These are phyloP conservation scores for Chrysomela aeneicollis DNA, from an alignment of 2,888 invertebrate species.

Conservation along the genomic window DNA sequence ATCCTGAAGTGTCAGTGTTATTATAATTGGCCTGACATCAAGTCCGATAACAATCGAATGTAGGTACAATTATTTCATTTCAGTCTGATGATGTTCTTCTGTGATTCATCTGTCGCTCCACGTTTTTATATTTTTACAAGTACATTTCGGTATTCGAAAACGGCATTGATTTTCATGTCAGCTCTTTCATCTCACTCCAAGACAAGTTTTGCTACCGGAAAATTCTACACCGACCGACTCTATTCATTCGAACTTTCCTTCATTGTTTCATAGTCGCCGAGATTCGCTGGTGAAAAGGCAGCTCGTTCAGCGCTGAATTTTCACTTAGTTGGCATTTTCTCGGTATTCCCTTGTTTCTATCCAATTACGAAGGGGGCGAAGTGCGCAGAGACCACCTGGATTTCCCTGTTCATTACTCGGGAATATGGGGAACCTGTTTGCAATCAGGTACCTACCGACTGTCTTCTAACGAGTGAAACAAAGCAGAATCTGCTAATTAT, in stretches of 20 bases:
- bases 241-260: slow-evolving; percentile 36
- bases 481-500: background rate
- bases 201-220: slow-evolving; percentile 24
- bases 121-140: background rate
- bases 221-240: slow-evolving; percentile 28
- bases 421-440: background rate
- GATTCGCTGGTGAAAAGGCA: slow-evolving; percentile 35
- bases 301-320: slow-evolving; percentile 36
- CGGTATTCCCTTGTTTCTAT: slow-evolving; percentile 31
- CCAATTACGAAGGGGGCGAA: slow-evolving; percentile 33
- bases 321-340: slow-evolving; percentile 39
- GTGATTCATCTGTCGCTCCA: background rate
- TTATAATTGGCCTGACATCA: no score
- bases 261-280: slow-evolving; percentile 43
- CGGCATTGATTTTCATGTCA: slow-evolving; percentile 13
- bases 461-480: background rate
- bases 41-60: no score
- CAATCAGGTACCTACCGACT: background rate
- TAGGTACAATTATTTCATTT: no score
- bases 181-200: slow-evolving; percentile 12
- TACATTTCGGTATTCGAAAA: background rate
- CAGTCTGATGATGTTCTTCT: no score
- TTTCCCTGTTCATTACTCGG: slow-evolving; percentile 1
- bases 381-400: slow-evolving; percentile 13
- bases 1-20: no score